Base-by-base conservation (phyloP, 2,797 vertebrate genomes). In the Dallia pectoralis region DNA sequence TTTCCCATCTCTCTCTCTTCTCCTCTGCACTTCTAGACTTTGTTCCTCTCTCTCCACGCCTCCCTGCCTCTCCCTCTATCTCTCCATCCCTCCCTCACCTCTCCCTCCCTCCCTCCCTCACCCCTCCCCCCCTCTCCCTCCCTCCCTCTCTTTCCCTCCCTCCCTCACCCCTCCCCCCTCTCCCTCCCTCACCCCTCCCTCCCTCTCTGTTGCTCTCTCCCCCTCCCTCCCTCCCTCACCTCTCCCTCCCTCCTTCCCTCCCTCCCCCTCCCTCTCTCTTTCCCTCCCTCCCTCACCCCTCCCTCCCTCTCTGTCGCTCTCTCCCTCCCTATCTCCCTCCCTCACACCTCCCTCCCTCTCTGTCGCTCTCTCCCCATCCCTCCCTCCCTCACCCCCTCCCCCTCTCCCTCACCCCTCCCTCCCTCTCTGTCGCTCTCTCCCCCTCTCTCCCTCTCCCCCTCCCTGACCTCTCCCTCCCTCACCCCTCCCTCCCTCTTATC, bases 401-500 rank as follows among this genome's bases (percentile, higher is more conserved):
- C 44, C 70, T 61, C 19, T 71, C 36, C 29, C n/a, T 71, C 48
- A 40, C 48, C 56, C 49, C 61, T 63, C 49, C 67, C 59, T 36
- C 61, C 18, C 33, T 36, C 71, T 67, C 33, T 56, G 12, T n/a
- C n/a, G n/a, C n/a, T n/a, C n/a, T n/a, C n/a, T n/a, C n/a, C n/a
- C n/a, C 56, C 25, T 22, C 27, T 22, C 14, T 16, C 25, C 56
- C 3, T 22, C 25, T 70, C 73, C 74, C 76, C 75, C 15, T 40
- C 14, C 16, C 44, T 22, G n/a, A n/a, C n/a, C n/a, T n/a, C n/a
- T n/a, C n/a, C n/a, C n/a, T n/a, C n/a, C n/a, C 63, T 71, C 69
- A 47, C 51, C 40, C 69, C 70, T 56, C 66, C 68, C 67, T 36
- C 29, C 19, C 49, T 62, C 76, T 80, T 74, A 83, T 80, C 76